Percentiles rank a stretch among this genome's conserved stretches.
These are phyloP conservation scores for Synergus umbraculus DNA, from an alignment of 2,888 invertebrate species.

Conservation along the genomic window DNA sequence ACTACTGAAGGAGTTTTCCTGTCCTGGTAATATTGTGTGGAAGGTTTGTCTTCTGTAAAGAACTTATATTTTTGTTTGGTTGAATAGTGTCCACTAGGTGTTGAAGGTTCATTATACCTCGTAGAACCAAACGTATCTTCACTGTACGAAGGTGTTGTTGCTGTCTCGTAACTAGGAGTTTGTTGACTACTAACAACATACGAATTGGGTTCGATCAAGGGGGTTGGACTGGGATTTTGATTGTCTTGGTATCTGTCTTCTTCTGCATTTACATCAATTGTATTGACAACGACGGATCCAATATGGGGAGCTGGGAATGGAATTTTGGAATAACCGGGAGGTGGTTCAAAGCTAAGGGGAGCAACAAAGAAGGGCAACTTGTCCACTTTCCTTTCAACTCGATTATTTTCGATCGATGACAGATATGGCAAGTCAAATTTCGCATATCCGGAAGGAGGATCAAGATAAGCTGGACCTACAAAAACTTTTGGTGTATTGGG, in stretches of 20 bases:
- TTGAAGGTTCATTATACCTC: slow-evolving; percentile 46
- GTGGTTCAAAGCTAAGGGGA: slow-evolving; percentile 90
- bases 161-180: slow-evolving; percentile 61
- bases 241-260: slow-evolving; percentile 56
- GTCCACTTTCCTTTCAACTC: slow-evolving; percentile 85
- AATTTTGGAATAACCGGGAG: slow-evolving; percentile 90
- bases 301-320: slow-evolving; percentile 92
- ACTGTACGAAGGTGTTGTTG: slow-evolving; percentile 59
- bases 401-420: slow-evolving; percentile 84
- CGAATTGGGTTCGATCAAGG: slow-evolving; percentile 72
- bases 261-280: slow-evolving; percentile 64
- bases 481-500: slow-evolving; percentile 87
- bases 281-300: slow-evolving; percentile 89
- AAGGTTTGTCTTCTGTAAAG: slow-evolving; percentile 48
- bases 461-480: slow-evolving; percentile 88
- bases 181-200: slow-evolving; percentile 76
- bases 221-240: slow-evolving; percentile 62
- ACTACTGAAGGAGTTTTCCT: slow-evolving; percentile 51
- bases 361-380: slow-evolving; percentile 92
- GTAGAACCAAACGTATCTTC: slow-evolving; percentile 46
- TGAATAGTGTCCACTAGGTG: slow-evolving; percentile 55
- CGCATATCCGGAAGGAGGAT: slow-evolving; percentile 84
- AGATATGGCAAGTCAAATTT: slow-evolving; percentile 92
- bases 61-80: slow-evolving; percentile 49
- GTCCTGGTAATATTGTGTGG: slow-evolving; percentile 51